phyloP scores from a whole-genome alignment of 1,140 invertebrate genomes.

The Rhagoletis pomonella region DNA sequence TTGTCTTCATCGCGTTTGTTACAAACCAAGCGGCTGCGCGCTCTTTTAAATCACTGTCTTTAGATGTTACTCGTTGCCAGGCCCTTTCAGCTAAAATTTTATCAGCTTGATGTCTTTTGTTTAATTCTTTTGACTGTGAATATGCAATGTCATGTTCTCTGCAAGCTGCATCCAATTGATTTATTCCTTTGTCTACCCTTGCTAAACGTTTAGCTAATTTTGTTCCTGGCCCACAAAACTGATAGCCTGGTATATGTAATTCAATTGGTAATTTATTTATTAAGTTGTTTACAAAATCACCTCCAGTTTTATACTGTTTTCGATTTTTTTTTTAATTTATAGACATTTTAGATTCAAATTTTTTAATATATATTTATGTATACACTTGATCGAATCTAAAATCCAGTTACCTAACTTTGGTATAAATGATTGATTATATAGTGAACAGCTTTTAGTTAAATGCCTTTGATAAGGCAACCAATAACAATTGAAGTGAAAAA shows the following conservation, averaged over 20 bases:
- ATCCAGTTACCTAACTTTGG: not conserved
- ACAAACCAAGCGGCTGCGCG: constrained; percentile 54
- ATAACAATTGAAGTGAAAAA: no score
- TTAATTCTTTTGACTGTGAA: constrained; percentile 64
- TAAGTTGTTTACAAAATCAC: constrained; percentile 55
- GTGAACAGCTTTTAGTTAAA: constrained; percentile 46
- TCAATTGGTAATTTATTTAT: constrained; percentile 57
- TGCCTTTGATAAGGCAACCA: constrained; percentile 58
- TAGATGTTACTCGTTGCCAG: no score
- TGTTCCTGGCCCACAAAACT: constrained; percentile 71
- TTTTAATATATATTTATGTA: not conserved
- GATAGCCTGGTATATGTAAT: constrained; percentile 74
- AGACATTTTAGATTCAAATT: not conserved
- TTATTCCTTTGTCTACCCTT: constrained; percentile 61
- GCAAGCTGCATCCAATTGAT: no score
- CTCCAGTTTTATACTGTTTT: not conserved
- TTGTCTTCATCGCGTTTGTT: constrained; percentile 2
- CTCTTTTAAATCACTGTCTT: not conserved
- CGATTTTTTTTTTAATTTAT: not conserved
- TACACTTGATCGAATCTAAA: no score
- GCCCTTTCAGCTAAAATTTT: no score
- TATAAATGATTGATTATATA: not conserved
- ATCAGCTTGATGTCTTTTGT: no score
- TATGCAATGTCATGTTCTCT: constrained; percentile 60
- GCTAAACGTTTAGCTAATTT: constrained; percentile 64